phyloP scores from a whole-genome alignment of 2,113 vertebrate species.

The Taurulus bubalis region DNA sequence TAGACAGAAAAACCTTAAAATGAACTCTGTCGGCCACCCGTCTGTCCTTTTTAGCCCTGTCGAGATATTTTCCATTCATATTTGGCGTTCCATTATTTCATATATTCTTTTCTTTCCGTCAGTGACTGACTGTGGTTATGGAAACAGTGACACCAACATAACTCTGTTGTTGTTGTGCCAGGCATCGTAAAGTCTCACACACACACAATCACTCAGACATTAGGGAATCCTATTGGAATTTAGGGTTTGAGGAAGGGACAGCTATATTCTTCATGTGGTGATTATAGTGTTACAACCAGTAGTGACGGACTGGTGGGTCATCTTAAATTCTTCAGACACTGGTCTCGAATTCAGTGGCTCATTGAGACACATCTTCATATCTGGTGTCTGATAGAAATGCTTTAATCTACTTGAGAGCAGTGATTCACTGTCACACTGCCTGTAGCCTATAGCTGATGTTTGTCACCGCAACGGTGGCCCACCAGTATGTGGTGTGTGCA shows the following conservation, averaged over 20 bases:
- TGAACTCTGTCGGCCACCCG: not conserved
- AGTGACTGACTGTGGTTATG: conserved; percentile 54
- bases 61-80: conserved; percentile 58
- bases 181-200: conserved; percentile 54
- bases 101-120: conserved; percentile 30
- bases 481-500: conserved; percentile 26
- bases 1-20: too few relatives aligned
- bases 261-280: conserved; percentile 55
- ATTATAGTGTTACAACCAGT: conserved; percentile 57
- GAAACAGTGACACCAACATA: conserved; percentile 64
- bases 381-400: conserved; percentile 52
- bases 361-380: conserved; percentile 18
- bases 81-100: conserved; percentile 27
- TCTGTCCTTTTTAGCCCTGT: conserved; percentile 20
- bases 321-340: conserved; percentile 39
- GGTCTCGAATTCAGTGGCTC: conserved; percentile 46
- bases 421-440: conserved; percentile 48
- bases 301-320: conserved; percentile 46
- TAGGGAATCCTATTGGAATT: conserved; percentile 73
- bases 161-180: conserved; percentile 62
- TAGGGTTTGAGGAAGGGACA: conserved; percentile 45
- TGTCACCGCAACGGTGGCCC: conserved; percentile 17
- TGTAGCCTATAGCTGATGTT: conserved; percentile 37
- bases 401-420: conserved; percentile 72
- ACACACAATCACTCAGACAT: conserved; percentile 63